Base-by-base conservation (phyloP, 2,797 vertebrate species). In the Pachyuromys duprasi region DNA sequence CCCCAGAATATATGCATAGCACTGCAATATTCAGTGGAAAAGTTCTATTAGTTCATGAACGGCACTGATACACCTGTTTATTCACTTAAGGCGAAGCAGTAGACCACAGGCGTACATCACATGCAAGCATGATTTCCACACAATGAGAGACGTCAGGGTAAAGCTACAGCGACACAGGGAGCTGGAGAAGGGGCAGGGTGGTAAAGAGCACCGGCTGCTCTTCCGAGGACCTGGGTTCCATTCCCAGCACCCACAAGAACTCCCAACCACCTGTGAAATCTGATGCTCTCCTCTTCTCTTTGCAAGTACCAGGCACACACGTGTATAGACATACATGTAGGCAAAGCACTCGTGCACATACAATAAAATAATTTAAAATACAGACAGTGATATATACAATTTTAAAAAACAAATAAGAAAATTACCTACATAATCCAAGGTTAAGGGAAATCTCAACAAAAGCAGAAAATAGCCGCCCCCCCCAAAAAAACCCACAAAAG, bases 111-210 rank as follows among this genome's bases (percentile, higher is more conserved):
- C 4, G 22, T 53, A 69, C 24, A 55, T 55, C 6, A 49, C n/a
- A 83, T 6, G 26, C 13, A 62, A 49, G 75, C 20, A 78, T 36
- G 78, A 88, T 49, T 89, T 89, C 24, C 63, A 95, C 11, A 65
- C 12, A 91, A 83, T 83, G 79, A 96, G 96, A 83, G 81, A 86
- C 65, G 69, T 26, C 31, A 69, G 13, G 22, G 63, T n/a, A 15
- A 69, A 62, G 33, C 36, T 9, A 33, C 33, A 26, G 63, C 18
- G 24, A 22, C 22, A 14, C 3, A 69, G 65, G 4, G 31, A n/a
- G 4, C 63, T 69, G 31, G 12, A 69, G 42, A 67, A 31, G 49
- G 14, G 62, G 18, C 42, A 24, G 6, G 13, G 8, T 24, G 82
- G 12, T 8, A 57, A 53, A 15, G 31, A n/a, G 5, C 39, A 22